A percentile compares a stretch with the other conserved stretches of the same genome.
Evolutionary conservation across 2,888 invertebrate species (phyloP).

Genomic region (Hanleya hanleyi): DNA sequence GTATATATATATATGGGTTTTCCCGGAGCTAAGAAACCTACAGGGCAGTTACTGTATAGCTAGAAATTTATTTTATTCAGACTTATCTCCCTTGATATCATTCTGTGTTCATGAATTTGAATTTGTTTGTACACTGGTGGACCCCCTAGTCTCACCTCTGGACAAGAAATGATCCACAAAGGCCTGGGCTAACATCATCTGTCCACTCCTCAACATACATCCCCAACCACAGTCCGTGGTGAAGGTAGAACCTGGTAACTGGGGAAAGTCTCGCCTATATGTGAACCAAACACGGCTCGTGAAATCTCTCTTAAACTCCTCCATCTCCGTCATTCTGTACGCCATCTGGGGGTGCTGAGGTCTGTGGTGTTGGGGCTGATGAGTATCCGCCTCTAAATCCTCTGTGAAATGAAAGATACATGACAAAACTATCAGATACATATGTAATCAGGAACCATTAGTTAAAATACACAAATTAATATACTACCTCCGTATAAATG

Average conservation of each 20-base stretch:
- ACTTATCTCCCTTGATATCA: too few relatives aligned
- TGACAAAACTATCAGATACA: too few relatives aligned
- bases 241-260: slow-evolving; percentile 84
- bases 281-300: slow-evolving; percentile 85
- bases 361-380: background rate
- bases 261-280: slow-evolving; percentile 83
- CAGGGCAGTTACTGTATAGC: too few relatives aligned
- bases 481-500: too few relatives aligned
- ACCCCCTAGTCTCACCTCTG: slow-evolving; percentile 75
- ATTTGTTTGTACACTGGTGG: too few relatives aligned
- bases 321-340: slow-evolving; percentile 64
- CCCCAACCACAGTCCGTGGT: slow-evolving; percentile 97
- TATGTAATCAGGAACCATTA: too few relatives aligned
- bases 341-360: background rate
- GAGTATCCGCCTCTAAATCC: background rate
- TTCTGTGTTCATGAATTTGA: too few relatives aligned
- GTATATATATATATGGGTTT: too few relatives aligned
- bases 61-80: too few relatives aligned
- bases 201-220: slow-evolving; percentile 90
- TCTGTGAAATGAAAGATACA: background rate
- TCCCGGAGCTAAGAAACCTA: too few relatives aligned
- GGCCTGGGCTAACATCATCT: slow-evolving; percentile 94
- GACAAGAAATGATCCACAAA: slow-evolving; percentile 88
- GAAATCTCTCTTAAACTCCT: slow-evolving; percentile 89
- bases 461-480: too few relatives aligned